These are phyloP conservation scores for Parnassius mnemosyne DNA, from an alignment of 2,888 invertebrate genomes.

Conservation along the genomic window DNA sequence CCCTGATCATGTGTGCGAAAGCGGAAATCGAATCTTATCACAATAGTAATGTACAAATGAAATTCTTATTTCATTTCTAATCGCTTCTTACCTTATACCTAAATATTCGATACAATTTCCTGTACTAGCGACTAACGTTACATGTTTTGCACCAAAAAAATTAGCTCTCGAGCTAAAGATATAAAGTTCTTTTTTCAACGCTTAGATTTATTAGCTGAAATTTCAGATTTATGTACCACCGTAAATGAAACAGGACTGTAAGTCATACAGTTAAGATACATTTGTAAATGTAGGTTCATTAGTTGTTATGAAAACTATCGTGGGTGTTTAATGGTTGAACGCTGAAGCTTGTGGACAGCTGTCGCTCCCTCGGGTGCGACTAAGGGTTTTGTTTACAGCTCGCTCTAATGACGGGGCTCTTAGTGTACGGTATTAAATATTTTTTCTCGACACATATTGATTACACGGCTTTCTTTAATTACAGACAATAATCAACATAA, in stretches of 20 bases:
- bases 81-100: conserved; percentile 48
- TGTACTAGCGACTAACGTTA: conserved; percentile 31
- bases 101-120: conserved; percentile 59
- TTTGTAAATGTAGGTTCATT: conserved; percentile 33
- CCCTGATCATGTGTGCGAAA: not conserved
- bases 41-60: conserved; percentile 29
- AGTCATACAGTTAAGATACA: conserved; percentile 27
- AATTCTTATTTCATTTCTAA: conserved; percentile 23
- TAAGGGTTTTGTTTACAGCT: conserved; percentile 73
- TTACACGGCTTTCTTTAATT: conserved; percentile 1
- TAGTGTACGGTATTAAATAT: conserved; percentile 32
- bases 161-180: conserved; percentile 6
- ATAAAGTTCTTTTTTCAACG: conserved; percentile 41
- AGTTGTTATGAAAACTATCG: conserved; percentile 47
- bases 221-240: conserved; percentile 14
- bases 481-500: not conserved
- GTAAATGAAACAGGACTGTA: conserved; percentile 33
- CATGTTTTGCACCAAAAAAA: conserved; percentile 32
- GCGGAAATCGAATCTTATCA: conserved; percentile 36
- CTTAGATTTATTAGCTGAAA: conserved; percentile 17
- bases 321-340: conserved; percentile 70
- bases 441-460: conserved; percentile 17
- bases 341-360: conserved; percentile 74
- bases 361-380: conserved; percentile 67
- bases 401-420: conserved; percentile 65